A percentile compares a stretch with the other conserved stretches of the same genome.
Evolutionary conservation across 1,140 invertebrate species (phyloP).

Genomic region (Leguminivora glycinivorella): DNA sequence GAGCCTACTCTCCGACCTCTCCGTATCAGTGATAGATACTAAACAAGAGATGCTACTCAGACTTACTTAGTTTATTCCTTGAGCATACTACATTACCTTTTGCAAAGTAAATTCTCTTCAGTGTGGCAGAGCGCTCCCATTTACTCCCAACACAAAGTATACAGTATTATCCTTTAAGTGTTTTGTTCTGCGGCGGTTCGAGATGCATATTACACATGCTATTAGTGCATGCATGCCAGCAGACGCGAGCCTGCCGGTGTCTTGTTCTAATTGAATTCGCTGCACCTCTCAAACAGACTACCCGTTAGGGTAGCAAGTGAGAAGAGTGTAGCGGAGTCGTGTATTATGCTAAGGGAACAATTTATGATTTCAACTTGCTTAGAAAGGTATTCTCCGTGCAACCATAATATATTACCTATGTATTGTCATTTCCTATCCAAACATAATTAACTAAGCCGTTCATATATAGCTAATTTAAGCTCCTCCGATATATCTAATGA

Average conservation of each 20-base stretch:
- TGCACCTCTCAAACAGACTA: slow-evolving; percentile 34
- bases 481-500: no score
- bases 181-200: not conserved
- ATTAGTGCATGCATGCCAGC: slow-evolving; percentile 8
- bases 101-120: not conserved
- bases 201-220: slow-evolving; percentile 9
- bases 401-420: no score
- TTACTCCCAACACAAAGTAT: not conserved
- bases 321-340: not conserved
- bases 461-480: no score
- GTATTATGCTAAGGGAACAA: no score
- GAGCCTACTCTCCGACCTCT: no score
- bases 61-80: no score
- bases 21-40: not conserved
- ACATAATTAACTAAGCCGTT: no score
- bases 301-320: slow-evolving; percentile 1
- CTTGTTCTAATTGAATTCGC: slow-evolving; percentile 44
- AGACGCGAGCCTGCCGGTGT: slow-evolving; percentile 27
- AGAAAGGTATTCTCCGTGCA: no score
- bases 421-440: no score
- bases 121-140: not conserved
- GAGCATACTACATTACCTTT: not conserved
- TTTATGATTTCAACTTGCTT: no score
- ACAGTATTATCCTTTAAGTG: not conserved
- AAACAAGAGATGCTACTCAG: not conserved